Conservation (phyloP, 2,888 invertebrate species). For the Boloria euphrosyne region DNA sequence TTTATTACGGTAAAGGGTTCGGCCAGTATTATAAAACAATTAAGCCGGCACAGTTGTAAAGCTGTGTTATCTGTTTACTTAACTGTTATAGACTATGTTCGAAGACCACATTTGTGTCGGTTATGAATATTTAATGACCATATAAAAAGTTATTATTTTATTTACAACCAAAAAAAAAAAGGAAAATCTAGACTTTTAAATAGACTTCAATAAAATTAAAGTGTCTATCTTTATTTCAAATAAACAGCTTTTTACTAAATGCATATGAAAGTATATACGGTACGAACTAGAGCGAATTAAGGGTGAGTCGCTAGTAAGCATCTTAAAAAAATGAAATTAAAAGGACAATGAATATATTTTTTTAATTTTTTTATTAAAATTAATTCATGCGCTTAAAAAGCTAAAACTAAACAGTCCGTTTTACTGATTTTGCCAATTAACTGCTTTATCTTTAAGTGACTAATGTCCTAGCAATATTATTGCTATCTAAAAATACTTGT, state of each 20-base stretch:
- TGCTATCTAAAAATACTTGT: slow-evolving; percentile 1
- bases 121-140: not conserved
- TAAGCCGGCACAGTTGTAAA: slow-evolving; percentile 53
- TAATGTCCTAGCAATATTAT: too few relatives aligned
- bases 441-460: too few relatives aligned
- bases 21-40: slow-evolving; percentile 66
- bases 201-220: too few relatives aligned
- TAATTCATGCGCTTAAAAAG: too few relatives aligned
- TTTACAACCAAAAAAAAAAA: not conserved
- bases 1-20: slow-evolving; percentile 72
- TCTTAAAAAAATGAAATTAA: too few relatives aligned
- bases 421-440: too few relatives aligned
- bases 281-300: not conserved
- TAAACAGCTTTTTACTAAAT: too few relatives aligned
- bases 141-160: not conserved
- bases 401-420: too few relatives aligned
- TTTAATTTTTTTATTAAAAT: too few relatives aligned
- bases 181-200: not conserved
- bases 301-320: not conserved
- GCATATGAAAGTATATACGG: too few relatives aligned
- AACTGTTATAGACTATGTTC: slow-evolving; percentile 52
- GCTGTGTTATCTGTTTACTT: slow-evolving; percentile 52
- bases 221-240: too few relatives aligned
- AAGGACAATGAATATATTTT: too few relatives aligned
- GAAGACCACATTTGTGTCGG: slow-evolving; percentile 13